phyloP scores from a whole-genome alignment of 2,113 vertebrate genomes.

The Hymenochirus boettgeri region DNA sequence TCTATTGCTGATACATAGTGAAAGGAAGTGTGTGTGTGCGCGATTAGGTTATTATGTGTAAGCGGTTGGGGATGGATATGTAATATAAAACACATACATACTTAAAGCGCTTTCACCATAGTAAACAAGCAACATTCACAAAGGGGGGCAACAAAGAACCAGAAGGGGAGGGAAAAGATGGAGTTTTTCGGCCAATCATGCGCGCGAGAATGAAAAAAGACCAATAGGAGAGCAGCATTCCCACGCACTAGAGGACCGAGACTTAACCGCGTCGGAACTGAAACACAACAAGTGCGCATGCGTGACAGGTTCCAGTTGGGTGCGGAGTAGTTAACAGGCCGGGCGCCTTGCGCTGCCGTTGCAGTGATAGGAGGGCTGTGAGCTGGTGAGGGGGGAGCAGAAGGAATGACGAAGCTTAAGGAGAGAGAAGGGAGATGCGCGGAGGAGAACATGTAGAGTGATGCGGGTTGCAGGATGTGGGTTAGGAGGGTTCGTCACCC shows the following conservation, averaged over 20 bases:
- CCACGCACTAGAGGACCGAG: background rate
- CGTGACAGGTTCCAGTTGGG: no score
- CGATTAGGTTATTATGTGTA: no score
- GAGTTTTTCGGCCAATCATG: background rate
- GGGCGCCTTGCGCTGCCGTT: background rate
- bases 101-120: no score
- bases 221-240: background rate
- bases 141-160: no score
- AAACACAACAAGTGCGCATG: background rate
- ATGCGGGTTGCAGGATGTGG: constrained; percentile 12
- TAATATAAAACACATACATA: no score
- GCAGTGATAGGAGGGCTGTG: constrained; percentile 19
- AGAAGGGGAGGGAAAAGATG: background rate
- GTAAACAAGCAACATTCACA: no score
- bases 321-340: background rate
- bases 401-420: background rate
- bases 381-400: background rate
- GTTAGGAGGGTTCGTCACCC: no score
- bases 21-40: no score
- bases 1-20: no score
- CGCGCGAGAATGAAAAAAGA: background rate
- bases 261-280: background rate
- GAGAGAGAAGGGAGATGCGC: constrained; percentile 36
- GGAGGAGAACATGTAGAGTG: constrained; percentile 38
- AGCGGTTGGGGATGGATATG: no score